Base-by-base conservation (phyloP, 2,888 invertebrate species). In the Ennomos fuscantarius region DNA sequence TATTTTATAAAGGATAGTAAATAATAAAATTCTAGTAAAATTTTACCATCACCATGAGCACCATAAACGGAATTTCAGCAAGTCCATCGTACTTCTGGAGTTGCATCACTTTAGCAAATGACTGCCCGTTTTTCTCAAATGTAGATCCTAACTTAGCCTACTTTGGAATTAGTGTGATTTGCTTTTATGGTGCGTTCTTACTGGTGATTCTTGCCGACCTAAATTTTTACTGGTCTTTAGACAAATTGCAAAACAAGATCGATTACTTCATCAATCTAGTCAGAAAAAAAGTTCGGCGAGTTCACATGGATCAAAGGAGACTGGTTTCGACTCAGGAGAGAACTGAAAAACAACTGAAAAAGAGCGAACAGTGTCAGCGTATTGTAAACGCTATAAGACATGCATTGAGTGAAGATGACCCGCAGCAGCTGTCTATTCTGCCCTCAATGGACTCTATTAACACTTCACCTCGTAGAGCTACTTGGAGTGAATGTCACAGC, bases 211-310 rank as follows among this genome's bases (percentile, higher is more conserved):
- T 88, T 12, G 68, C 70, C 24, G 90, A 92, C 60, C 60, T 88
- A 12, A 79, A 73, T 34, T 88, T 89, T 65, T 86, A 78, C 64
- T 87, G 86, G 84, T 73, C 84, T 2, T 34, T 87, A 31, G 86
- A 88, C 47, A 70, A 66, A 11, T 76, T 86, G 11, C 83, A 86
- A 41, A 66, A 69, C 9, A 79, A 85, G 47, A 76, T 88, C 5
- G 79, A 85, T 47, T 74, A 79, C 55, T 84, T 80, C 47, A 74
- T 87, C 35, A 79, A 81, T 55, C 60, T 79, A 24, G 74, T 89
- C 1, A 79, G 71, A 59, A 79, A 76, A 32, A 90, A 89, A 70
- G 72, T 91, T 41, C 70, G 69, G 12, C 63, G 66, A 1, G 81
- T 90, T 0, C 81, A 87, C 40, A 55, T 72, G 47, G 76, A 87